Conservation (phyloP, 2,888 invertebrate genomes). For the Drosophila histrio region DNA sequence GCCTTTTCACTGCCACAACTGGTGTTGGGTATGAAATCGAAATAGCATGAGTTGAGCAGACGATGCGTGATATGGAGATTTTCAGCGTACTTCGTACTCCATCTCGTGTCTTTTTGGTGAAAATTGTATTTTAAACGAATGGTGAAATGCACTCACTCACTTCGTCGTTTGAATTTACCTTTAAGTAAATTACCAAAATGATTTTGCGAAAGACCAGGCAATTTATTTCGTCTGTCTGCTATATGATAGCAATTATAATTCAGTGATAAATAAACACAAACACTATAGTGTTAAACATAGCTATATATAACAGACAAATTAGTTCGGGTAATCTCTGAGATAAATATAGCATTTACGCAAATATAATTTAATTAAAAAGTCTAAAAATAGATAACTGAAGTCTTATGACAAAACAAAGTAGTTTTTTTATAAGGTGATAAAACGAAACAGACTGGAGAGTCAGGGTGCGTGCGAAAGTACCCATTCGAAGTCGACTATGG, state of each 20-base stretch:
- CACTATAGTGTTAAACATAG: not conserved
- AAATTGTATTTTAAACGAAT: not conserved
- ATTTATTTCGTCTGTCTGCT: not conserved
- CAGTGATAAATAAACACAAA: not conserved
- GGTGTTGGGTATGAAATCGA: conserved; percentile 28
- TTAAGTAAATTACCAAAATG: not conserved
- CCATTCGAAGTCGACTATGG: no score
- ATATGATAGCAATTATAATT: not conserved
- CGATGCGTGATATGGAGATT: conserved; percentile 46
- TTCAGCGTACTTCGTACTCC: conserved; percentile 3
- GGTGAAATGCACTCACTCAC: not conserved
- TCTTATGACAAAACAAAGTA: no score
- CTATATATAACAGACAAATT: not conserved
- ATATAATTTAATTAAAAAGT: no score
- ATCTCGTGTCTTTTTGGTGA: not conserved
- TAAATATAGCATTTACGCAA: no score
- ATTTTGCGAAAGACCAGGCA: no score
- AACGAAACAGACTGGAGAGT: no score
- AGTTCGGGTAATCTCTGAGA: not conserved
- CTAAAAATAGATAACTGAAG: no score
- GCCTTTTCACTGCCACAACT: not conserved
- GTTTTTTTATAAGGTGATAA: no score
- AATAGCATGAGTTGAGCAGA: conserved; percentile 34
- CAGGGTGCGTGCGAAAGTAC: no score
- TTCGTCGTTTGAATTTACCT: not conserved